Percentiles rank a stretch among this genome's conserved stretches.
Evolutionary conservation across 1,140 invertebrate species (phyloP).

Genomic region (Polypedilum vanderplanki): DNA sequence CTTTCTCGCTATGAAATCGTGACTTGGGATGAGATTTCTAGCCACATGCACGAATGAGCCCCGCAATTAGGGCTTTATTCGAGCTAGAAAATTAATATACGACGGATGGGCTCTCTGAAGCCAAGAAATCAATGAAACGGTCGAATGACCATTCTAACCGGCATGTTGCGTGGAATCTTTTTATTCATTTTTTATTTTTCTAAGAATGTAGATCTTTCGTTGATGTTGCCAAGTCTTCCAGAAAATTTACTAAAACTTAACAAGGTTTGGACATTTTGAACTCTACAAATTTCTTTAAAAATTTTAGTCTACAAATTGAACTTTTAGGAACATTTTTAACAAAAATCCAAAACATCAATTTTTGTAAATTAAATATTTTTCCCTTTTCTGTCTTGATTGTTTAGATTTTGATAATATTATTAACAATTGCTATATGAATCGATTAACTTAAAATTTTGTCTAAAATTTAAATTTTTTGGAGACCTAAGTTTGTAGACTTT

Average conservation of each 20-base stretch:
- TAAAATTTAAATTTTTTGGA: too few species aligned
- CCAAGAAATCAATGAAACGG: constrained; percentile 25
- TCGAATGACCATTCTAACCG: constrained; percentile 14
- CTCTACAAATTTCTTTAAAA: too few species aligned
- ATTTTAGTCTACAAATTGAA: too few species aligned
- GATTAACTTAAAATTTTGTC: too few species aligned
- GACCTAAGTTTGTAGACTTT: too few species aligned
- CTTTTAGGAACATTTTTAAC: too few species aligned
- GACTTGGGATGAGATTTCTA: constrained; percentile 1
- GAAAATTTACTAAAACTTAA: not conserved
- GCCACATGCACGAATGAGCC: constrained; percentile 2
- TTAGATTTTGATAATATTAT: too few species aligned
- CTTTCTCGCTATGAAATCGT: not conserved
- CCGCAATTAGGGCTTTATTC: not conserved
- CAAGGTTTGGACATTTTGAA: too few species aligned
- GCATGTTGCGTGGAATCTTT: constrained; percentile 21
- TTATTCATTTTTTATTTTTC: not conserved
- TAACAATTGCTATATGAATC: too few species aligned
- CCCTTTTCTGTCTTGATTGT: too few species aligned
- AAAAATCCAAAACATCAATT: too few species aligned
- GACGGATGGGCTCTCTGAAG: not conserved
- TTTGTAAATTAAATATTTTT: too few species aligned
- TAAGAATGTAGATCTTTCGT: not conserved
- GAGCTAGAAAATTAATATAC: constrained; percentile 19
- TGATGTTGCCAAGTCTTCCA: constrained; percentile 28